Percentiles rank a stretch among this genome's conserved stretches.
Evolutionary conservation across 2,888 invertebrate genomes (phyloP).

Genomic region (Drosophila emarginata): DNA sequence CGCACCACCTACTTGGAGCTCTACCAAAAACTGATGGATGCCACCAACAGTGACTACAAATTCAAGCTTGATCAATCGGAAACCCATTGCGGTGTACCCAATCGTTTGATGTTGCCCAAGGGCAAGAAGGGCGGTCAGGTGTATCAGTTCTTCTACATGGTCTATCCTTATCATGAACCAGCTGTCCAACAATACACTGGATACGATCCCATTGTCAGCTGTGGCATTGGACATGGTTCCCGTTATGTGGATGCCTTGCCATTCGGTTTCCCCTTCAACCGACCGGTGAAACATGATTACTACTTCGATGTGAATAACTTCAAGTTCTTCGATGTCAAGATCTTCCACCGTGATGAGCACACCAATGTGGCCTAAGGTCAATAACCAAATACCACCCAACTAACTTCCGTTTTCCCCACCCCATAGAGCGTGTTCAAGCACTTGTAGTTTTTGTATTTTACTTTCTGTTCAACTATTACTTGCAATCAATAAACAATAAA

Average conservation of each 20-base stretch:
- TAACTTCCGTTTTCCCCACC: constrained; percentile 23
- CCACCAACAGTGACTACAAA: constrained; percentile 82
- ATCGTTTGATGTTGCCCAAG: constrained; percentile 86
- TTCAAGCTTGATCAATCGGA: constrained; percentile 83
- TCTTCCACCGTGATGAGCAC: constrained; percentile 86
- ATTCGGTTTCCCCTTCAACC: constrained; percentile 90
- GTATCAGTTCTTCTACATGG: constrained; percentile 85
- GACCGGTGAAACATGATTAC: constrained; percentile 84
- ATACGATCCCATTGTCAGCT: constrained; percentile 83
- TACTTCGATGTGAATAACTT: constrained; percentile 87
- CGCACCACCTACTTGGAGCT: constrained; percentile 83
- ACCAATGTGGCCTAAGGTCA: constrained; percentile 73
- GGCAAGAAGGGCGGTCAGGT: constrained; percentile 86
- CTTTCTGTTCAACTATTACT: constrained; percentile 29
- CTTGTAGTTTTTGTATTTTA: constrained; percentile 24
- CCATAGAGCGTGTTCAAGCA: constrained; percentile 53
- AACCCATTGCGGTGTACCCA: constrained; percentile 85
- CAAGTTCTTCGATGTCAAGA: constrained; percentile 86
- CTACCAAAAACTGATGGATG: constrained; percentile 83
- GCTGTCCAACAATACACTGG: constrained; percentile 82
- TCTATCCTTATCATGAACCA: constrained; percentile 84
- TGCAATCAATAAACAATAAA: constrained; percentile 38
- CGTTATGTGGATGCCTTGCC: constrained; percentile 83
- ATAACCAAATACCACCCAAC: constrained; percentile 8
- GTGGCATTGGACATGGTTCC: constrained; percentile 83